Percentiles rank a stretch among this genome's conserved stretches.
These are phyloP conservation scores for Diarsia rubi DNA, from an alignment of 2,888 invertebrate genomes.

Conservation along the genomic window DNA sequence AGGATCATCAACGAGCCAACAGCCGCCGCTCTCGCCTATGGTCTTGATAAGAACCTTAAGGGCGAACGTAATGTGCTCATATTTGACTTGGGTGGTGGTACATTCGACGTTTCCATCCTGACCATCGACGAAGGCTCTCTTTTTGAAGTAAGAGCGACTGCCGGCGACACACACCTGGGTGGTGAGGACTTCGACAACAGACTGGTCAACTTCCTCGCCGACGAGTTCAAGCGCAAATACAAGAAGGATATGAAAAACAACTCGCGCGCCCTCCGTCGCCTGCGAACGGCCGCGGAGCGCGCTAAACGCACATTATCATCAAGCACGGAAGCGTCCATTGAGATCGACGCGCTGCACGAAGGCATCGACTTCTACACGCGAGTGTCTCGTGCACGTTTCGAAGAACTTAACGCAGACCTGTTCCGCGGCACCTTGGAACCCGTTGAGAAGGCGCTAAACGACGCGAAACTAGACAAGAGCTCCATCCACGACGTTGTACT, in stretches of 20 bases:
- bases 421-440: constrained; percentile 94
- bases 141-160: constrained; percentile 95
- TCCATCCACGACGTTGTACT: constrained; percentile 95
- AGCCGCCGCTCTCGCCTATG: constrained; percentile 94
- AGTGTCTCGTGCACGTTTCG: constrained; percentile 94
- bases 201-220: constrained; percentile 92
- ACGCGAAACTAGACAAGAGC: constrained; percentile 95
- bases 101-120: constrained; percentile 96
- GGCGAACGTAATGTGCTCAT: constrained; percentile 92
- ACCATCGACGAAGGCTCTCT: constrained; percentile 94
- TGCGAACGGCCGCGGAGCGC: constrained; percentile 94
- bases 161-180: constrained; percentile 96
- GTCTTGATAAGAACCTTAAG: constrained; percentile 92
- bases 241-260: constrained; percentile 93
- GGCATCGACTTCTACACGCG: constrained; percentile 93
- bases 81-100: constrained; percentile 92
- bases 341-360: constrained; percentile 94
- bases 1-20: constrained; percentile 96
- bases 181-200: constrained; percentile 93
- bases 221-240: constrained; percentile 94
- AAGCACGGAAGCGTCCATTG: constrained; percentile 94
- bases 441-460: constrained; percentile 94
- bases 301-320: constrained; percentile 95
- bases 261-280: constrained; percentile 92
- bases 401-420: constrained; percentile 93